Evolutionary conservation across 2,888 invertebrate species (phyloP).

Genomic region (Heliconius sara): DNA sequence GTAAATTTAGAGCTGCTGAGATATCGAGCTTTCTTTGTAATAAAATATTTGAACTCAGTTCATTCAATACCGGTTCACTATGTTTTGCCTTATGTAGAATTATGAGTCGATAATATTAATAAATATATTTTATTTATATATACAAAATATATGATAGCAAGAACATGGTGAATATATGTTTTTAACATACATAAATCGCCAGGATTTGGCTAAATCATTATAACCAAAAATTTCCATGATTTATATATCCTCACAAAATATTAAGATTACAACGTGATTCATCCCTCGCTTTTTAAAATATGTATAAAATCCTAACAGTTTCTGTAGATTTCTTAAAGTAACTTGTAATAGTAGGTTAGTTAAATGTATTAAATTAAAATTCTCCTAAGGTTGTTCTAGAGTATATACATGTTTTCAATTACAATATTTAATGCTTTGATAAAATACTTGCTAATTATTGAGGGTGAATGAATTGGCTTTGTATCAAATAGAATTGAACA

Average conservation of each 20-base stretch:
- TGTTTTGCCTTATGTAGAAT: slow-evolving; percentile 17
- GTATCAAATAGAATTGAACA: neutral
- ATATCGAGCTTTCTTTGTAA: slow-evolving; percentile 24
- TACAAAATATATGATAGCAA: neutral
- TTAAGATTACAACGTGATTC: slow-evolving; percentile 1
- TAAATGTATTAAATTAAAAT: slow-evolving; percentile 8
- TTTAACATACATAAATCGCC: neutral
- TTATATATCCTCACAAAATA: neutral
- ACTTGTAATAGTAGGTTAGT: slow-evolving; percentile 20
- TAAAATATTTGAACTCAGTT: slow-evolving; percentile 12
- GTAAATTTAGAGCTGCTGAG: slow-evolving; percentile 24
- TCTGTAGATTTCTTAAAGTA: slow-evolving; percentile 24
- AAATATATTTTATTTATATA: neutral
- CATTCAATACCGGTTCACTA: slow-evolving; percentile 14
- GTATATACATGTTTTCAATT: neutral
- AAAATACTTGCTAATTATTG: slow-evolving; percentile 5
- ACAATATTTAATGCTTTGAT: slow-evolving; percentile 9
- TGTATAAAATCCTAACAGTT: slow-evolving; percentile 4
- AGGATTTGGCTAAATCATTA: neutral
- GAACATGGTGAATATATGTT: slow-evolving; percentile 21
- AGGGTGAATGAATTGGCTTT: slow-evolving; percentile 26
- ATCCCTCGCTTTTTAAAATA: slow-evolving; percentile 1
- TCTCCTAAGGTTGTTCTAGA: slow-evolving; percentile 17
- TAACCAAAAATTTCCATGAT: neutral
- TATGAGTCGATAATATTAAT: neutral